Percentiles rank a stretch among this genome's conserved stretches.
Evolutionary conservation across 2,888 invertebrate species (phyloP).

Genomic region (Diarsia brunnea): DNA sequence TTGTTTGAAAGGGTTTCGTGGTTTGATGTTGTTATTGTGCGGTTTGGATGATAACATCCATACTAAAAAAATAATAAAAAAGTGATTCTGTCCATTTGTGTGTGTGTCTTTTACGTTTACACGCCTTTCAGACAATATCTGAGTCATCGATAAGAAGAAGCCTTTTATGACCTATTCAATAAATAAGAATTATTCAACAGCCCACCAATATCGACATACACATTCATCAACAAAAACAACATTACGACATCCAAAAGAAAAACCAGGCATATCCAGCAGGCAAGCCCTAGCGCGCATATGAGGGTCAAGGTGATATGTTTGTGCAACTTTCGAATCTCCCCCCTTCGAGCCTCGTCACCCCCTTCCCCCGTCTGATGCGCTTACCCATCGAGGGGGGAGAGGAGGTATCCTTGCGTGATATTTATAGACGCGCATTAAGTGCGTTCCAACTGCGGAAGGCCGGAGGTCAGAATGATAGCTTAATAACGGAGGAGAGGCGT

Average conservation of each 20-base stretch:
- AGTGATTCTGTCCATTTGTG: neutral
- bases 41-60: no score
- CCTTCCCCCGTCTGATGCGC: constrained; percentile 54
- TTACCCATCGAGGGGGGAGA: constrained; percentile 47
- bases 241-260: constrained; percentile 27
- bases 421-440: constrained; percentile 69
- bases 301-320: constrained; percentile 85
- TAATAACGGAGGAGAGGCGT: constrained; percentile 27
- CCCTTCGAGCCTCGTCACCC: constrained; percentile 59
- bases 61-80: neutral
- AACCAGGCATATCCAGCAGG: constrained; percentile 52
- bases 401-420: constrained; percentile 66
- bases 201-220: neutral
- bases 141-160: no score
- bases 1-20: neutral
- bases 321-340: constrained; percentile 85
- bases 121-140: no score
- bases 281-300: constrained; percentile 69
- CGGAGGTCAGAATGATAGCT: constrained; percentile 51
- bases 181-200: neutral
- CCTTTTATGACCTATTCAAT: neutral
- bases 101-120: neutral
- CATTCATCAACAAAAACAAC: constrained; percentile 20
- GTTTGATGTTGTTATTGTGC: neutral
- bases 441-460: constrained; percentile 46